These are phyloP conservation scores for Leptodactylus fuscus DNA, from an alignment of 2,113 vertebrate genomes.

Conservation along the genomic window DNA sequence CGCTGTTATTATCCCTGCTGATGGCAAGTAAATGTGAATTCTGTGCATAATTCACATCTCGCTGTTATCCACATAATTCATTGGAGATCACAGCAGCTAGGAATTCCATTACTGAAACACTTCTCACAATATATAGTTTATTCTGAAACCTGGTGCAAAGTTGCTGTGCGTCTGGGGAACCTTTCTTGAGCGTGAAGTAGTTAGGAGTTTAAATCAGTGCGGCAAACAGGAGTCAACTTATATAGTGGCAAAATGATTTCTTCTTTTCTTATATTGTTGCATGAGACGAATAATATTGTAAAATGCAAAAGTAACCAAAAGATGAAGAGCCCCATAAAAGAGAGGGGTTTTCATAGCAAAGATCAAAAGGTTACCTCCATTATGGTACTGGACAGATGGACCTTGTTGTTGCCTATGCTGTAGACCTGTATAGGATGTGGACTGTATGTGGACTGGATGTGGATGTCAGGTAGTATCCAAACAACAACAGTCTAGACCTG, in stretches of 20 bases:
- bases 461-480: too few relatives aligned
- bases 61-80: constrained; percentile 59
- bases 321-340: background rate
- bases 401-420: background rate
- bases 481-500: too few relatives aligned
- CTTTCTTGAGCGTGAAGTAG: constrained; percentile 28
- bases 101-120: constrained; percentile 60
- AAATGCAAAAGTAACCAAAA: too few relatives aligned
- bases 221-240: constrained; percentile 11
- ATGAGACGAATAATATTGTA: background rate
- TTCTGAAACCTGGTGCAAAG: background rate
- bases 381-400: background rate
- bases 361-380: background rate
- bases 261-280: background rate
- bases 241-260: background rate
- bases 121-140: constrained; percentile 51
- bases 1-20: constrained; percentile 63
- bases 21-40: constrained; percentile 64
- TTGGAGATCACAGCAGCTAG: constrained; percentile 38
- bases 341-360: background rate
- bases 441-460: too few relatives aligned
- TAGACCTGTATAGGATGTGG: background rate
- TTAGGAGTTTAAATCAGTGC: constrained; percentile 1
- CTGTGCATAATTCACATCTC: constrained; percentile 64
- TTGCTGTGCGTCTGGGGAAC: constrained; percentile 36